Evolutionary conservation across 2,797 vertebrate species (phyloP), one percentile per base, ranked within the genome.

Genomic region (Lepidocolaptes lacrymiger): DNA sequence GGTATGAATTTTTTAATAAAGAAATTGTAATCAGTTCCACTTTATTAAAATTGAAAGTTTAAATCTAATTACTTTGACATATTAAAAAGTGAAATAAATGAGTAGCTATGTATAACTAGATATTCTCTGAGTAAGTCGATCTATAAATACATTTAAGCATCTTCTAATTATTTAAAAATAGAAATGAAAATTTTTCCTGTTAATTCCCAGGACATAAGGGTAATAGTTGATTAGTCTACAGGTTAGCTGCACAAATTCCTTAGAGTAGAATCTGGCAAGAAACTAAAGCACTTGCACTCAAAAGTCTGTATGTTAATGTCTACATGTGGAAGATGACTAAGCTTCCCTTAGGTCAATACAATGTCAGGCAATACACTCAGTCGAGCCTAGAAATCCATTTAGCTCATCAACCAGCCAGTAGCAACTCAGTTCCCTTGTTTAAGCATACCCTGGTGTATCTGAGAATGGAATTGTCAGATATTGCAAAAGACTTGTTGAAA

Each of bases 111-210:
- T 89, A 87, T 94, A 93, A 69, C 52, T 82, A 63, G 41, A 76
- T 13, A 83, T 76, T 78, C 4, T 76, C 19, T 28, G 18, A 94
- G 27, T 59, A 80, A 88, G 56, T 16, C 20, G 7, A 58, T 91
- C 49, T 91, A 86, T 95, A 93, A 95, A 93, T 91, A 83, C 21
- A 9, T 61, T 79, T 89, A 80, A 91, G 28, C 30, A 54, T 21
- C 30, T 18, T 94, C 37, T 94, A 88, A 95, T 89, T 85, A 83
- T 81, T 81, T 88, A 81, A 95, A 96, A 96, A 93, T 91, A 89
- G 89, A 88, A 94, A 78, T 32, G 6, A 71, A 18, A 63, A 20
- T 22, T 37, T 34, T 67, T 91, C 26, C 27, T 69, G 3, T 91
- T 89, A 8, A 61, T 58, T 91, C 41, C 22, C 63, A 68, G 5